These are phyloP conservation scores for Temnothorax unifasciatus DNA, from an alignment of 2,888 invertebrate species.

Conservation along the genomic window DNA sequence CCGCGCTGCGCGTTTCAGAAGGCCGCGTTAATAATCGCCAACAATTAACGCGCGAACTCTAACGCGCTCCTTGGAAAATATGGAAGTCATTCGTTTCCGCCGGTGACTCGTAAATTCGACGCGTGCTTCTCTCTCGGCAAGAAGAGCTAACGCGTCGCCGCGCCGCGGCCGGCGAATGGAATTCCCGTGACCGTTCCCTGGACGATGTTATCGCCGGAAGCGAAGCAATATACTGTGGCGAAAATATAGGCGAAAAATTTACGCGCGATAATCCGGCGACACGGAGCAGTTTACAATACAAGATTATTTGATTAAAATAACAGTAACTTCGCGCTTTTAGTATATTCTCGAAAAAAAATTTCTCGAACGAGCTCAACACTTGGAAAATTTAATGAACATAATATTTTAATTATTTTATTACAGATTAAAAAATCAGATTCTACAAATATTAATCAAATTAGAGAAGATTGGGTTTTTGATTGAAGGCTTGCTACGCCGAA, in stretches of 20 bases:
- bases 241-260: slow-evolving; percentile 29
- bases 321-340: background rate
- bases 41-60: slow-evolving; percentile 57
- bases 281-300: background rate
- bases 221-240: slow-evolving; percentile 17
- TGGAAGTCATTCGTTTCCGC: slow-evolving; percentile 68
- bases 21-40: slow-evolving; percentile 51
- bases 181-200: slow-evolving; percentile 55
- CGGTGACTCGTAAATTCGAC: slow-evolving; percentile 65
- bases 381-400: background rate
- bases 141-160: slow-evolving; percentile 60
- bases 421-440: background rate
- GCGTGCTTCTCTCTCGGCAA: slow-evolving; percentile 10
- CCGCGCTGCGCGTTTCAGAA: background rate
- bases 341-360: background rate
- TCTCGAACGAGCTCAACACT: background rate
- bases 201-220: slow-evolving; percentile 38
- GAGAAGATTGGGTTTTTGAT: background rate
- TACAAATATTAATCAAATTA: background rate
- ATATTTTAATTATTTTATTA: background rate
- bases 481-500: background rate
- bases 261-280: slow-evolving; percentile 2
- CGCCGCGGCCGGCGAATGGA: slow-evolving; percentile 47
- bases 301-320: background rate
- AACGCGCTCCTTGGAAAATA: slow-evolving; percentile 65